Conservation (phyloP, 2,797 vertebrate species). For the Alexandromys oeconomus region DNA sequence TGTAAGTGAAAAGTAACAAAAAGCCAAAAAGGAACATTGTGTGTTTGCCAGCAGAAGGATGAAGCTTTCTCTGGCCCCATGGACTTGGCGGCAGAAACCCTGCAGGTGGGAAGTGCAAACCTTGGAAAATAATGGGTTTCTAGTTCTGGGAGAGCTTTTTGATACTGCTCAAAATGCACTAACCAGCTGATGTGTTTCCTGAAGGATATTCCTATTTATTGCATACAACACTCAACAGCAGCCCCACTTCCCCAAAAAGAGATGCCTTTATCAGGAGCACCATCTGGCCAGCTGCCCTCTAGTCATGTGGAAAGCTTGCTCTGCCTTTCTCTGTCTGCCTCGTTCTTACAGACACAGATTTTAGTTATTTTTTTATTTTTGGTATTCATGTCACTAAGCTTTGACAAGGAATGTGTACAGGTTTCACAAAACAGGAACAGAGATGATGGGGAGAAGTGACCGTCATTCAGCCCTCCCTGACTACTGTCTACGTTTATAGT, state of each 20-base stretch:
- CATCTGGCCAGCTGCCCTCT: not conserved
- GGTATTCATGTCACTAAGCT: not conserved
- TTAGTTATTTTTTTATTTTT: not conserved
- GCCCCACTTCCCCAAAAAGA: not conserved
- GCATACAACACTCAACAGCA: not conserved
- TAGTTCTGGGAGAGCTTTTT: not conserved
- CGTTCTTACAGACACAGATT: not conserved
- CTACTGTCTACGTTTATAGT: not conserved
- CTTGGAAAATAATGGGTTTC: not conserved
- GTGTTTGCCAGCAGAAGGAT: not conserved
- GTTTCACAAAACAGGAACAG: not conserved
- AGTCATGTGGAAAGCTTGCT: not conserved
- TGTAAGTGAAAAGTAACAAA: not conserved
- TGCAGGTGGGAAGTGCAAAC: not conserved
- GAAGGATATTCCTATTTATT: not conserved
- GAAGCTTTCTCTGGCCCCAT: rapidly evolving
- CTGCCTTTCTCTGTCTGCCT: not conserved
- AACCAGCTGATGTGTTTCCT: not conserved
- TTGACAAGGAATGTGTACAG: not conserved
- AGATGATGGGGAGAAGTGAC: not conserved
- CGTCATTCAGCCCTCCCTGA: not conserved
- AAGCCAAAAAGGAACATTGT: not conserved
- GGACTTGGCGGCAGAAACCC: rapidly evolving
- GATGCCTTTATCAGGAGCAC: not conserved
- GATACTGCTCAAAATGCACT: not conserved